Conservation (phyloP, 1,140 invertebrate species). For the Drosophila watanabei region DNA sequence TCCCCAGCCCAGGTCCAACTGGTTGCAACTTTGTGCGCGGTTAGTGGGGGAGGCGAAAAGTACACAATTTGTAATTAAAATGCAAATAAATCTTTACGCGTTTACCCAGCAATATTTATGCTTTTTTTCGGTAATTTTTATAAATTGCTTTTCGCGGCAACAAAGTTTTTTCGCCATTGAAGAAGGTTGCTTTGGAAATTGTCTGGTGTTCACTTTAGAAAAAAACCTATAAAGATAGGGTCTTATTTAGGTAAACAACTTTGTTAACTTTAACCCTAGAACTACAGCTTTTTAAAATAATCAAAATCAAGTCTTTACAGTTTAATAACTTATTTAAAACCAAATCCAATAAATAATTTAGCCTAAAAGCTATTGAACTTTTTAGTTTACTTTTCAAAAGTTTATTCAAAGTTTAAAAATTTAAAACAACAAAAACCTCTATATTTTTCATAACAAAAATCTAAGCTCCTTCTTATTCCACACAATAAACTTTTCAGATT, state of each 20-base stretch:
- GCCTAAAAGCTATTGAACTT: too few relatives aligned
- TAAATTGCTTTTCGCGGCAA: conserved; percentile 48
- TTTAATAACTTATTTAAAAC: too few relatives aligned
- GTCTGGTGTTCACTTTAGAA: neutral
- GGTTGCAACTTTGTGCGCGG: conserved; percentile 29
- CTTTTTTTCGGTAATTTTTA: conserved; percentile 50
- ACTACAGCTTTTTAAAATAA: too few relatives aligned
- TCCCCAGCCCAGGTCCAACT: conserved; percentile 30
- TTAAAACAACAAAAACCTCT: neutral
- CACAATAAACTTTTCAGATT: neutral
- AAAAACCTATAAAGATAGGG: neutral
- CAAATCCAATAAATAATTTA: too few relatives aligned
- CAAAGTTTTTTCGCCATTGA: neutral
- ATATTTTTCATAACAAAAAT: neutral
- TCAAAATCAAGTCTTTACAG: too few relatives aligned
- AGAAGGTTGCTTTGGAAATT: neutral
- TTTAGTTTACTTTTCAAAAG: too few relatives aligned
- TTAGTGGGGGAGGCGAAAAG: conserved; percentile 6
- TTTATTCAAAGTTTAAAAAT: neutral
- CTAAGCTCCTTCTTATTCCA: neutral
- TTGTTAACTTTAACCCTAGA: neutral
- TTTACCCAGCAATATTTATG: conserved; percentile 33
- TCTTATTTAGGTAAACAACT: neutral
- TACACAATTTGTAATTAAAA: conserved; percentile 76
- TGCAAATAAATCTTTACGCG: conserved; percentile 74